Percentiles rank a stretch among this genome's conserved stretches.
Conservation (phyloP, 2,888 invertebrate genomes). For the Melipona bicolor region DNA sequence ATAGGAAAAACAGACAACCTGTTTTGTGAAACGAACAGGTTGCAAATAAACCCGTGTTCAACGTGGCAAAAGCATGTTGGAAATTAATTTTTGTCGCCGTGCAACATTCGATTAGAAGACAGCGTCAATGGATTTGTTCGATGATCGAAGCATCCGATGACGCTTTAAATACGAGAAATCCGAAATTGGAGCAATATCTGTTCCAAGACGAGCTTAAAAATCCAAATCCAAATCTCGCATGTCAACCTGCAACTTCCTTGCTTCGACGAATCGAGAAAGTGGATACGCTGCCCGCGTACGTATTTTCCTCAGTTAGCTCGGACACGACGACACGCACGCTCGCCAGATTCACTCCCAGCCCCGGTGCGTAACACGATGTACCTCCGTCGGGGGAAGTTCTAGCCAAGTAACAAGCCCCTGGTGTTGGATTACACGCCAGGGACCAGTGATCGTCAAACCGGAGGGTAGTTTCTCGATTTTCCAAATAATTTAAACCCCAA, state of each 20-base stretch:
- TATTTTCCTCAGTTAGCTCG: neutral
- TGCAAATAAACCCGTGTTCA: too few species aligned
- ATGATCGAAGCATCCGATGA: too few species aligned
- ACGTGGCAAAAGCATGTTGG: too few species aligned
- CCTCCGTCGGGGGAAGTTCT: constrained; percentile 20
- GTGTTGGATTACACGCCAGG: constrained; percentile 39
- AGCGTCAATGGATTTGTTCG: too few species aligned
- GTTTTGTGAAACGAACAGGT: too few species aligned
- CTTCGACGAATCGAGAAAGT: constrained; percentile 11
- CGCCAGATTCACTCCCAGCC: constrained; percentile 41
- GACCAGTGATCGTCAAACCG: constrained; percentile 37
- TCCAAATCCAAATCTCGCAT: neutral
- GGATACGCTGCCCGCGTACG: neutral
- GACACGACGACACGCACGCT: constrained; percentile 13
- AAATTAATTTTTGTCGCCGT: too few species aligned
- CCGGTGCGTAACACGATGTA: constrained; percentile 47
- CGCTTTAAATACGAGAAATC: neutral
- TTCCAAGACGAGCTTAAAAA: neutral
- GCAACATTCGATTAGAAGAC: too few species aligned
- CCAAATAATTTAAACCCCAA: neutral
- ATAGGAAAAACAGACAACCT: too few species aligned
- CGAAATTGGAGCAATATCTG: neutral
- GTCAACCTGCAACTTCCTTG: neutral
- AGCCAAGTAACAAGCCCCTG: constrained; percentile 34
- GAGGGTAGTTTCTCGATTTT: neutral